Percentiles rank a stretch among this genome's conserved stretches.
Evolutionary conservation across 2,888 invertebrate genomes (phyloP).

Genomic region (Drosophila parthenogenetica): DNA sequence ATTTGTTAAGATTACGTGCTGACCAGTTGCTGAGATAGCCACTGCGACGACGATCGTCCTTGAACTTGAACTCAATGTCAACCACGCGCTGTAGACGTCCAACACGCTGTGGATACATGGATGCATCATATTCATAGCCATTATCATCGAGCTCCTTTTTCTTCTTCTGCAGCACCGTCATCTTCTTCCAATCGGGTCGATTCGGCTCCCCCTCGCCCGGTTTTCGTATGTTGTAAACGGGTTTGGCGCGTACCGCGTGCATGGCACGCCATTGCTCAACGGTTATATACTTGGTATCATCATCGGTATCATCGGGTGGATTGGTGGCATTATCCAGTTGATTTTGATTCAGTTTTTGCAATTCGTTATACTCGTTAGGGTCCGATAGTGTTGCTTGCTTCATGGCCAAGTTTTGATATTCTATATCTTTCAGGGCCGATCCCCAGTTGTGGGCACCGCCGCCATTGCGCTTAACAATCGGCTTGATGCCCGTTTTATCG

Average conservation of each 20-base stretch:
- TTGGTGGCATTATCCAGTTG: background rate
- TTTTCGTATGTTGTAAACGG: conserved; percentile 45
- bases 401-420: conserved; percentile 7
- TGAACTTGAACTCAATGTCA: conserved; percentile 49
- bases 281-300: conserved; percentile 27
- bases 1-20: conserved; percentile 1
- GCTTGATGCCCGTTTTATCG: conserved; percentile 30
- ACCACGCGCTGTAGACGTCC: conserved; percentile 38
- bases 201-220: conserved; percentile 40
- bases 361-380: background rate
- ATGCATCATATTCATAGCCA: conserved; percentile 13
- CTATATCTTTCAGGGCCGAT: conserved; percentile 25
- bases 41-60: conserved; percentile 27
- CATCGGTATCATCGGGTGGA: background rate
- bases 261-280: conserved; percentile 49
- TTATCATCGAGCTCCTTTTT: conserved; percentile 10
- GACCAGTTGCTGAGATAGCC: conserved; percentile 5
- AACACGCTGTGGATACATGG: conserved; percentile 35
- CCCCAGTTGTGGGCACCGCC: conserved; percentile 50
- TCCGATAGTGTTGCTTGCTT: background rate
- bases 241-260: conserved; percentile 26
- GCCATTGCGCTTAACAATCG: conserved; percentile 39
- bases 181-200: conserved; percentile 36
- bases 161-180: conserved; percentile 36
- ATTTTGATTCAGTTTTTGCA: background rate